Evolutionary conservation across 1,140 invertebrate species (phyloP), one percentile per base, ranked within the genome.

Genomic region (Achroia grisella): DNA sequence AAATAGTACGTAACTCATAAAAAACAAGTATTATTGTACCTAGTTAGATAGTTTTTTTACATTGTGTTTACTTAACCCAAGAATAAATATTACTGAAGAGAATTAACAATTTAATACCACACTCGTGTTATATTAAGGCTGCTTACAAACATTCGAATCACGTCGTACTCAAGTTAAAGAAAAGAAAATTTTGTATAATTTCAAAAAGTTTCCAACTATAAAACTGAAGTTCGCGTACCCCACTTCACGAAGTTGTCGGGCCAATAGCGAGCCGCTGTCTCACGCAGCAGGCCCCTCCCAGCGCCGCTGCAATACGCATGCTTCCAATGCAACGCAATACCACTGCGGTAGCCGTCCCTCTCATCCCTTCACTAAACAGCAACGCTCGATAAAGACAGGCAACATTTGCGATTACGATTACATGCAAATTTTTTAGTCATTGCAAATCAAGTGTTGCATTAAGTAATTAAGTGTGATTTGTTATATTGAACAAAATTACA

Each of bases 341-440:
- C 49, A 43, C 35, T 50, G 11, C 50, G 60, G 57, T 42, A 27
- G 41, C 56, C 43, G 43, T 78, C 76, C 62, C 71, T 23, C 50
- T 83, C 67, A 48, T 57, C 43, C 68, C 10, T 49, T 62, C 53
- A 48, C 33, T 8, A 41, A 44, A 52, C 8, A 2, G 12, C 4
- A 15, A 8, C 4, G 65, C 51, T 56, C 14, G 68, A 72, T 12
- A 64, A 51, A 45, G 70, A 77, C 45, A 44, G 64, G 6, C 40
- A 32, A 53, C 15, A 56, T 68, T 71, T 69, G 51, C 61, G 55
- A 57, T 62, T 62, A 62, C 56, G 55, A 66, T 71, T 54, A 63
- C 54, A 79, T 83, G 69, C 72, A 78, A 71, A 72, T 80, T 83
- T 69, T 79, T 78, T 67, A 71, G 77, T 76, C 62, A 73, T 65